Evolutionary conservation across 2,113 vertebrate species (phyloP), one percentile per base, ranked within the genome.

Genomic region (Carlito syrichta): DNA sequence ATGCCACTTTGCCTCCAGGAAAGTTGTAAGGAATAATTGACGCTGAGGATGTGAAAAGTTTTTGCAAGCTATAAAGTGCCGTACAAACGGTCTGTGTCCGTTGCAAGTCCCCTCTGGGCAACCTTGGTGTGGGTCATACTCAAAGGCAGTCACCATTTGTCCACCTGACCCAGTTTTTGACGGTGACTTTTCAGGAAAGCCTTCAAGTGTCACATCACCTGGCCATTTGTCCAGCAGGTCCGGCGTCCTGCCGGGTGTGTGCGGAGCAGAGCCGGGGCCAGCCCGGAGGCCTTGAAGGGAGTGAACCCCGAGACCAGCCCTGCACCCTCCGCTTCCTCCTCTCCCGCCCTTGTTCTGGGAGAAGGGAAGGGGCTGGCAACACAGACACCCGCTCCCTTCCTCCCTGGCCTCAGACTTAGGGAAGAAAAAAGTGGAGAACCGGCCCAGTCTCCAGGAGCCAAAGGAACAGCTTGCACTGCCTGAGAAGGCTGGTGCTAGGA

Each of bases 401-500:
- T 73, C 56, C 35, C 91, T 73, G 86, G 97, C 94, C 89, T 91
- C 73, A 0, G 1, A 58, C 93, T 91, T 73, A 17, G 35, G 86
- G 68, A 56, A 94, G 86, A 91, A 83, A 93, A 82, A 88, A 91
- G 50, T 19, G 69, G 77, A 87, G 85, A 60, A 48, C 32, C 69
- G 58, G 88, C 96, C 85, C 43, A 3, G 13, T 68, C 74, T 83
- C 38, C n/a, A 71, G n/a, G 89, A 97, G 94, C 97, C 95, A 96
- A 96, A 94, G 93, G 91, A 96, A 97, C 95, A 97, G 97, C 97
- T 97, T 97, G 91, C 89, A 40, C 82, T 60, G 94, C 86, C 7
- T 74, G 91, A 96, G 95, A 82, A 85, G 86, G 88, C 93, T 74
- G 48, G 62, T 91, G 78, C 96, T 95, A 84, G 93, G 92, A 96